Conservation (phyloP, 2,888 invertebrate genomes). For the Scrobipalpa atriplicella region DNA sequence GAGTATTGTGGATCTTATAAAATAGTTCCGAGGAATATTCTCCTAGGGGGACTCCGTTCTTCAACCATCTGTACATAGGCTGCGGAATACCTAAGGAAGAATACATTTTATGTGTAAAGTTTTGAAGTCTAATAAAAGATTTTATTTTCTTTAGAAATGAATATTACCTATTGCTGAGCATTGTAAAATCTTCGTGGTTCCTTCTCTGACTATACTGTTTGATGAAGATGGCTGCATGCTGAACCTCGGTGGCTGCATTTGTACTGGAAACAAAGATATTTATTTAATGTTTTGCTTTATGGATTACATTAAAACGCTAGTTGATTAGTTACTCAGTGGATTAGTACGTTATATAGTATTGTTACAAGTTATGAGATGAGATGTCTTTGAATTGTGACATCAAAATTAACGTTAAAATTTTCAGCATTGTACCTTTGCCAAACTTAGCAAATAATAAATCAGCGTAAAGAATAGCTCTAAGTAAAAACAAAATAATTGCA, state of each 20-base stretch:
- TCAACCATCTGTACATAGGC: constrained; percentile 96
- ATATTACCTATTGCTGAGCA: constrained; percentile 93
- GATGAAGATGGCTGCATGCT: constrained; percentile 93
- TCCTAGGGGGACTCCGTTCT: constrained; percentile 90
- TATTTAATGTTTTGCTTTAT: neutral
- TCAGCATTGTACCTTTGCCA: too few species aligned
- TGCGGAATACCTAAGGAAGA: constrained; percentile 91
- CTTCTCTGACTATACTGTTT: constrained; percentile 93
- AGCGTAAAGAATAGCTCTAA: too few species aligned
- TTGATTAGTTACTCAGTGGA: too few species aligned
- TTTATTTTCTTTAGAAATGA: too few species aligned
- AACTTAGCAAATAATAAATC: too few species aligned
- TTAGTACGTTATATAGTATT: too few species aligned
- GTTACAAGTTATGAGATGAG: too few species aligned
- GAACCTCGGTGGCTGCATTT: constrained; percentile 93
- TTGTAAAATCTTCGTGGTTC: constrained; percentile 95
- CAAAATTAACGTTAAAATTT: too few species aligned
- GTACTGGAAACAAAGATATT: constrained; percentile 61
- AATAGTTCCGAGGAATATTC: constrained; percentile 92
- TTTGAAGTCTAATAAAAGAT: too few species aligned
- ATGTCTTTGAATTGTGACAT: too few species aligned
- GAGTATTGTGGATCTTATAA: constrained; percentile 92
- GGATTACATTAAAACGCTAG: too few species aligned
- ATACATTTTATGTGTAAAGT: neutral
- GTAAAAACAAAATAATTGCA: too few species aligned